These are phyloP conservation scores for Carabus problematicus DNA, from an alignment of 2,888 invertebrate genomes.

Conservation along the genomic window DNA sequence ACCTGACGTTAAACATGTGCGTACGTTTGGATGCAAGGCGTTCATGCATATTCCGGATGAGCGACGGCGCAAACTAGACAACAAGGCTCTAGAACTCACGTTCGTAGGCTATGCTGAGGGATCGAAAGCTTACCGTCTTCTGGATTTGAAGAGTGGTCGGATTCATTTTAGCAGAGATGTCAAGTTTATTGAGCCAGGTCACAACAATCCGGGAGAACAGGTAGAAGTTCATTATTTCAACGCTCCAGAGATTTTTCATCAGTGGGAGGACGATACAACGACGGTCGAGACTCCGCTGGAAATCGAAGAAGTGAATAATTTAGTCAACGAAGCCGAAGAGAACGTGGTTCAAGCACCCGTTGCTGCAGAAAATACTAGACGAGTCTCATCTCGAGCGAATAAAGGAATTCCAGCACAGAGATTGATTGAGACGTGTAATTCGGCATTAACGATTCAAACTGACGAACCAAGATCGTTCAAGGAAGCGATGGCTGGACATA, in stretches of 20 bases:
- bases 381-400: background rate
- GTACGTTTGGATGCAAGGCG: slow-evolving; percentile 9
- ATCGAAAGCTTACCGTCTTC: slow-evolving; percentile 5
- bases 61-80: slow-evolving; percentile 10
- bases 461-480: background rate
- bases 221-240: too few species aligned
- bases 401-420: background rate
- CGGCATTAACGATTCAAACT: background rate
- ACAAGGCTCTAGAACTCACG: slow-evolving; percentile 1
- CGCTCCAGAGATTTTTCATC: too few species aligned
- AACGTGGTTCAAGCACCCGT: background rate
- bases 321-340: background rate
- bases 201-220: background rate
- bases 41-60: slow-evolving; percentile 10
- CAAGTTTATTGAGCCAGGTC: slow-evolving; percentile 1
- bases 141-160: slow-evolving; percentile 4
- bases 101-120: slow-evolving; percentile 7
- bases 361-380: background rate
- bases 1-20: slow-evolving; percentile 9
- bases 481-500: background rate
- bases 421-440: background rate
- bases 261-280: too few species aligned
- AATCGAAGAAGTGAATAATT: background rate
- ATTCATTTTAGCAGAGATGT: slow-evolving; percentile 18
- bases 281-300: background rate